These are phyloP conservation scores for Selene dorsalis DNA, from an alignment of 2,797 vertebrate species.

Conservation along the genomic window DNA sequence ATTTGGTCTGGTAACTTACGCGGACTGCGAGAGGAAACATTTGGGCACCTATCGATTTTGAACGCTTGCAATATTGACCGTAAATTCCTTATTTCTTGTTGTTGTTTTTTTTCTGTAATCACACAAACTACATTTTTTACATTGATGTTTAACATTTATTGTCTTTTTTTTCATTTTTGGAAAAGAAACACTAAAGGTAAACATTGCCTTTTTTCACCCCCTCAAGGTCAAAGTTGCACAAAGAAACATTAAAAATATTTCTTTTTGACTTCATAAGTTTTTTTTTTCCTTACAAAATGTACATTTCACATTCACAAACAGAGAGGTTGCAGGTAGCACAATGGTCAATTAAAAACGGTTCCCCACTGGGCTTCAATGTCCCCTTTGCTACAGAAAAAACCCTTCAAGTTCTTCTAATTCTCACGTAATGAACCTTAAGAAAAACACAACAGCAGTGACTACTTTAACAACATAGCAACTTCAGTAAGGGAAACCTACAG, in stretches of 20 bases:
- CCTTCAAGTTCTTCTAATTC: slow-evolving; percentile 7
- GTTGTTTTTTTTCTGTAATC: neutral
- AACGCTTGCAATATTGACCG: neutral
- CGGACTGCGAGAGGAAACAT: slow-evolving; percentile 12
- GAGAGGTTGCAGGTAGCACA: slow-evolving; percentile 64
- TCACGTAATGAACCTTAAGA: slow-evolving; percentile 24
- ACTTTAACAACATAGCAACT: slow-evolving; percentile 59
- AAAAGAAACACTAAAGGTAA: slow-evolving; percentile 78
- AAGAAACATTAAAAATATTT: slow-evolving; percentile 90
- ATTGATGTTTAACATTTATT: slow-evolving; percentile 72
- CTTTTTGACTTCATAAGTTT: slow-evolving; percentile 83
- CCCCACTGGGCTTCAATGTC: slow-evolving; percentile 34
- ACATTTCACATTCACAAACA: slow-evolving; percentile 91
- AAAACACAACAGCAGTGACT: slow-evolving; percentile 51
- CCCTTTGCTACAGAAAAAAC: slow-evolving; percentile 60
- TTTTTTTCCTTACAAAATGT: slow-evolving; percentile 86
- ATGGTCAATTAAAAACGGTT: slow-evolving; percentile 61
- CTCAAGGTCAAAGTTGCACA: slow-evolving; percentile 84
- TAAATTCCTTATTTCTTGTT: neutral
- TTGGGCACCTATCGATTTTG: slow-evolving; percentile 31
- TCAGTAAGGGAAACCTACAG: slow-evolving; percentile 50
- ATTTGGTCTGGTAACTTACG: slow-evolving; percentile 27
- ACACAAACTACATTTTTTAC: slow-evolving; percentile 37
- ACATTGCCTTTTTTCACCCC: slow-evolving; percentile 32
- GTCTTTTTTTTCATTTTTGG: slow-evolving; percentile 59